Evolutionary conservation across 2,113 vertebrate genomes (phyloP).

Genomic region (Bombycilla garrulus): DNA sequence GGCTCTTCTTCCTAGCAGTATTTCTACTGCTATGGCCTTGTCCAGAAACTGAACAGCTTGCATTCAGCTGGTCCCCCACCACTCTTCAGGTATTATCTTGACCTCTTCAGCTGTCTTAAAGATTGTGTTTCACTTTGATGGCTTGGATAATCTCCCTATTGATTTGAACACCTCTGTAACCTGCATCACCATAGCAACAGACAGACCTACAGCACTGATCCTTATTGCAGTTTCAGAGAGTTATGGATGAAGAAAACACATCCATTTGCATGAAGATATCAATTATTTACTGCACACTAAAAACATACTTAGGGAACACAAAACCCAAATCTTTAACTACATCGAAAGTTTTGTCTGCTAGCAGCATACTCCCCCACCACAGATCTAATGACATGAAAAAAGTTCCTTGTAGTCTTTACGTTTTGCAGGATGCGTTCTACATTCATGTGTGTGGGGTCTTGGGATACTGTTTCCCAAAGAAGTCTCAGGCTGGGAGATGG

Average conservation of each 20-base stretch:
- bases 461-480: not conserved
- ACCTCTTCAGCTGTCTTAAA: not conserved
- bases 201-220: not conserved
- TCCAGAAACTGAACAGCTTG: not conserved
- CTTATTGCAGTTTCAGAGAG: not conserved
- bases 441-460: not conserved
- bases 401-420: not conserved
- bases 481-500: not conserved
- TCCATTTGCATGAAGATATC: not conserved
- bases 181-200: not conserved
- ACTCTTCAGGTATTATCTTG: not conserved
- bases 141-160: not conserved
- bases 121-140: not conserved
- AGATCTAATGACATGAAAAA: not conserved
- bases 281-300: not conserved
- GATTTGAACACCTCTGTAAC: not conserved
- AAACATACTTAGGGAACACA: not conserved
- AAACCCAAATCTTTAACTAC: not conserved
- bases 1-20: not conserved
- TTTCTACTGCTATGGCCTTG: not conserved
- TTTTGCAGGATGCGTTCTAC: not conserved
- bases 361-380: accelerated
- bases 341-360: not conserved
- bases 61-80: not conserved
- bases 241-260: not conserved